Conservation (phyloP, 2,888 invertebrate genomes). For the Trilocha varians region DNA sequence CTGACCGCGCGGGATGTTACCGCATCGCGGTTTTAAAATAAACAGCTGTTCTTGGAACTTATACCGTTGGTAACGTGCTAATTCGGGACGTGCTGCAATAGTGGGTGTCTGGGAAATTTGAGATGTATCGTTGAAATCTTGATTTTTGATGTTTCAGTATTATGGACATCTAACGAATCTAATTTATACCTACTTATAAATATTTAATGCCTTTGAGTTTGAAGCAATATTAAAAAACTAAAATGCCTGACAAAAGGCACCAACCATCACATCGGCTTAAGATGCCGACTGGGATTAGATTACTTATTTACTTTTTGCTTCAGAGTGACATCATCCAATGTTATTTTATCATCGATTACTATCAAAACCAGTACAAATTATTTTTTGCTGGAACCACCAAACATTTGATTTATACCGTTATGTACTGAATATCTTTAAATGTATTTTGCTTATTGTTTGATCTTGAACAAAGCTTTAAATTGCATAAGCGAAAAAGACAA, state of each 20-base stretch:
- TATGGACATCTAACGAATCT: too few relatives aligned
- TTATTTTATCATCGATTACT: not conserved
- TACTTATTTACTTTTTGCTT: not conserved
- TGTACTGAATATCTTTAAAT: too few relatives aligned
- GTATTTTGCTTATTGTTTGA: constrained; percentile 29
- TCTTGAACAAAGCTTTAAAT: constrained; percentile 32
- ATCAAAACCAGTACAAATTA: too few relatives aligned
- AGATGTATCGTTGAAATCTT: constrained; percentile 23
- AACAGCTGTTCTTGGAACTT: constrained; percentile 65
- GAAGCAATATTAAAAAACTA: too few relatives aligned
- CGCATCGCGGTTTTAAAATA: constrained; percentile 58
- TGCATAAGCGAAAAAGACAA: constrained; percentile 52
- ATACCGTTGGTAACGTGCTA: constrained; percentile 54
- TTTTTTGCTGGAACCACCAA: too few relatives aligned
- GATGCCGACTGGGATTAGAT: not conserved
- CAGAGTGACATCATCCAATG: not conserved
- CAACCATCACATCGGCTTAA: not conserved
- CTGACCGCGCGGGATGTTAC: constrained; percentile 38
- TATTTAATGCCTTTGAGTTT: too few relatives aligned
- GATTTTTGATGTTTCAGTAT: not conserved
- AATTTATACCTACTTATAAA: too few relatives aligned
- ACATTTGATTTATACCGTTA: too few relatives aligned
- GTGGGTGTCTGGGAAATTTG: constrained; percentile 38
- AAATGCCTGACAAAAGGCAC: too few relatives aligned
- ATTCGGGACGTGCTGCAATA: constrained; percentile 46